Evolutionary conservation across 2,888 invertebrate genomes (phyloP).

Genomic region (Conops quadrifasciatus): DNA sequence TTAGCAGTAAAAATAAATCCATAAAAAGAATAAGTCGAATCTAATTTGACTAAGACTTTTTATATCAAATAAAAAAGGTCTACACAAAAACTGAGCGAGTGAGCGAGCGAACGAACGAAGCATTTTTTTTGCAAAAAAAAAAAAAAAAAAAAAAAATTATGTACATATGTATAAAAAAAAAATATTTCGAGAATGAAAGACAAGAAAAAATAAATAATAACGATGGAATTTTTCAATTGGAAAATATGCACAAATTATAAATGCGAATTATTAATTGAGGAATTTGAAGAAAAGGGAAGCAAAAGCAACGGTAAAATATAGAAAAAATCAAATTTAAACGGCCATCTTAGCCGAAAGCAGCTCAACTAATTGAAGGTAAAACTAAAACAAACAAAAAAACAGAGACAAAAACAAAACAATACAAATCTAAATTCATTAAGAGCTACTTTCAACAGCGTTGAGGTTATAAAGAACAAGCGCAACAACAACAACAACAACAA

Average conservation of each 20-base stretch:
- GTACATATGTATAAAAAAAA: slow-evolving; percentile 20
- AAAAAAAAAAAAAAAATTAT: slow-evolving; percentile 29
- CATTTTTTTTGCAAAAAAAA: slow-evolving; percentile 7
- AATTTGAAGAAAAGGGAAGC: slow-evolving; percentile 33
- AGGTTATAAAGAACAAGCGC: slow-evolving; percentile 27
- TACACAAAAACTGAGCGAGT: slow-evolving; percentile 21
- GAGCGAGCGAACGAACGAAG: slow-evolving; percentile 34
- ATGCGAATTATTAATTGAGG: no score
- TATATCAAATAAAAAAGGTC: no score
- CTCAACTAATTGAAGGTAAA: slow-evolving; percentile 41
- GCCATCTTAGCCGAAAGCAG: no score
- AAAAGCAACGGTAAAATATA: slow-evolving; percentile 27
- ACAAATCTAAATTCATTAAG: no score
- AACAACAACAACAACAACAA: slow-evolving; percentile 1
- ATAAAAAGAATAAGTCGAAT: no score
- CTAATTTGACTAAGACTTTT: no score
- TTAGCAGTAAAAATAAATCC: no score
- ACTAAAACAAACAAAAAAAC: slow-evolving; percentile 29
- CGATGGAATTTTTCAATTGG: slow-evolving; percentile 42
- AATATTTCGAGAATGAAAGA: not conserved
- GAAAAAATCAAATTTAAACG: no score
- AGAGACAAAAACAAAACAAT: slow-evolving; percentile 31
- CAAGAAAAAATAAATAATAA: slow-evolving; percentile 1
- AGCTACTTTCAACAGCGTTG: no score
- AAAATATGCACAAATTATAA: slow-evolving; percentile 46